Conservation (phyloP, 2,797 vertebrate species). For the Enteromius trimaculatus region DNA sequence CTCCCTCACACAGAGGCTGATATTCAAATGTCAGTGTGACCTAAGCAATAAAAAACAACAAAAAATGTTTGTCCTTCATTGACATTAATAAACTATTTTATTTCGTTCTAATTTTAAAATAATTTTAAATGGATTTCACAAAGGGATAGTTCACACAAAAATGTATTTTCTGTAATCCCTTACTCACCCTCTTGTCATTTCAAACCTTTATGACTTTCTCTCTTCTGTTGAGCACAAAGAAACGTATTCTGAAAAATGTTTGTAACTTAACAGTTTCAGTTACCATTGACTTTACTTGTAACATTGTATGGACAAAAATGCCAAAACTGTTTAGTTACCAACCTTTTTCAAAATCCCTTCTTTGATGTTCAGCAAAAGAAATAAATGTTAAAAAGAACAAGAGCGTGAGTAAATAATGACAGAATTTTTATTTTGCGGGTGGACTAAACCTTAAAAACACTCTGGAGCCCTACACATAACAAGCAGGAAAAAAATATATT, state of each 20-base stretch:
- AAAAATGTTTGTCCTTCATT: not conserved
- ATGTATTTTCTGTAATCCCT: not conserved
- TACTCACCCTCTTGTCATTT: not conserved
- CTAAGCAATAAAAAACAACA: constrained; percentile 65
- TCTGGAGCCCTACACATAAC: not conserved
- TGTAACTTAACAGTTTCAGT: not conserved
- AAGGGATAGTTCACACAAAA: not conserved
- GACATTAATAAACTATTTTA: not conserved
- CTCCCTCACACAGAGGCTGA: constrained; percentile 81
- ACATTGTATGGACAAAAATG: not conserved
- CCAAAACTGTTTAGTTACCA: not conserved
- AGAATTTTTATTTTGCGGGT: not conserved
- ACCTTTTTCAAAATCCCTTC: not conserved
- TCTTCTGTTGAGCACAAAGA: not conserved
- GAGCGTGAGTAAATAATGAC: not conserved
- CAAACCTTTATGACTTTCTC: not conserved
- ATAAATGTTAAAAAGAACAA: not conserved
- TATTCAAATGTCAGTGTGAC: constrained; percentile 82
- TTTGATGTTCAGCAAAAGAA: not conserved
- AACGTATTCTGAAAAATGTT: not conserved
- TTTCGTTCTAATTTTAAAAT: not conserved
- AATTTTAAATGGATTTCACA: not conserved
- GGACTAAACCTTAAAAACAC: not conserved
- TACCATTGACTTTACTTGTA: not conserved
- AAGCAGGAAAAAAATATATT: not conserved